Percentiles rank a stretch among this genome's conserved stretches.
phyloP scores from a whole-genome alignment of 1,140 invertebrate genomes.

The Drosophila bifasciata region DNA sequence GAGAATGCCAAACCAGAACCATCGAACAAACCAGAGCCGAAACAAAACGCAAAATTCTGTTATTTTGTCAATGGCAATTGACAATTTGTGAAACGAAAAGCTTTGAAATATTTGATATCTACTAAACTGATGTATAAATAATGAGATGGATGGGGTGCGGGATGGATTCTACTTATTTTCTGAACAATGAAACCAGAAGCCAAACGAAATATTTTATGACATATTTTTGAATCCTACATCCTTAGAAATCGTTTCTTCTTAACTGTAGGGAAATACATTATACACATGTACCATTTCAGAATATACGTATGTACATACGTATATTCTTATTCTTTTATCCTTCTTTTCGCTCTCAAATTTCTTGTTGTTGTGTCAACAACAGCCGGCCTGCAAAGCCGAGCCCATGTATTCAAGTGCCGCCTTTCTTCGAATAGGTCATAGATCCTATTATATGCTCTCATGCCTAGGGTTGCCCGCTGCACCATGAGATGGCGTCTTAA shows the following conservation, averaged over 20 bases:
- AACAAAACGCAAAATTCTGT: constrained; percentile 27
- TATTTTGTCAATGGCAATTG: constrained; percentile 22
- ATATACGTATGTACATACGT: too few species aligned
- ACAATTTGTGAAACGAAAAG: constrained; percentile 13
- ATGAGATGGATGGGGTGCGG: constrained; percentile 24
- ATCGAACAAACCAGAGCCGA: constrained; percentile 15
- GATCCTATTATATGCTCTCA: constrained; percentile 69
- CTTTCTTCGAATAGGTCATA: constrained; percentile 60
- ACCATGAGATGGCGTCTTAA: constrained; percentile 58
- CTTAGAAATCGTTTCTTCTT: constrained; percentile 21
- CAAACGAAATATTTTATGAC: constrained; percentile 13
- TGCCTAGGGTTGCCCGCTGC: constrained; percentile 9
- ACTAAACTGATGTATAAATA: constrained; percentile 43
- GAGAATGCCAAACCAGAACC: constrained; percentile 21
- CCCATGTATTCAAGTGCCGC: constrained; percentile 33
- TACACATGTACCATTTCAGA: constrained; percentile 21
- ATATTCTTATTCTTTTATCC: constrained; percentile 22
- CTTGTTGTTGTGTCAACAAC: constrained; percentile 72
- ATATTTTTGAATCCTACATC: constrained; percentile 36
- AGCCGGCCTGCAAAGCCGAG: constrained; percentile 30
- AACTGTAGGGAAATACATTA: too few species aligned
- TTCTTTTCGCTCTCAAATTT: constrained; percentile 56
- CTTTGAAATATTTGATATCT: constrained; percentile 42
- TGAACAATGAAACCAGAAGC: constrained; percentile 30
- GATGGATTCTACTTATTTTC: neutral